Conservation (phyloP, 2,797 vertebrate genomes). For the Bradypodion ventrale region DNA sequence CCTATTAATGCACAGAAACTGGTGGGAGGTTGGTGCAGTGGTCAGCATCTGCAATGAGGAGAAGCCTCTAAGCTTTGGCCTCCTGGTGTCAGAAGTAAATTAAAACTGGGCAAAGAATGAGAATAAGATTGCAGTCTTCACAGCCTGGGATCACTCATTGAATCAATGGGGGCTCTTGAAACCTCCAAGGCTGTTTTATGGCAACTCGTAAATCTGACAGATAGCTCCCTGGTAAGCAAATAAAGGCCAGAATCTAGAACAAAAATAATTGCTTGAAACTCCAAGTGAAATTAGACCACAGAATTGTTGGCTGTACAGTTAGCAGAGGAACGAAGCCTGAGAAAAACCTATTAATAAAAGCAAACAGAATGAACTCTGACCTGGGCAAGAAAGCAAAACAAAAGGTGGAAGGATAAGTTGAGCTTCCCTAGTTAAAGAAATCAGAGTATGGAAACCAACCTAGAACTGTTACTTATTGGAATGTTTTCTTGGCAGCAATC, state of each 20-base stretch:
- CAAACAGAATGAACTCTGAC: slow-evolving; percentile 44
- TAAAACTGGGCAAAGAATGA: slow-evolving; percentile 65
- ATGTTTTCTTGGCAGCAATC: not conserved
- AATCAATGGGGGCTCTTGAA: slow-evolving; percentile 57
- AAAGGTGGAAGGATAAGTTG: not conserved
- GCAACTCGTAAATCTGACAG: slow-evolving; percentile 60
- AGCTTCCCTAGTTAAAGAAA: not conserved
- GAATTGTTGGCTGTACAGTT: slow-evolving; percentile 28
- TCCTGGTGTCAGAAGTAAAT: slow-evolving; percentile 63
- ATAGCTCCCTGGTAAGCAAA: slow-evolving; percentile 46
- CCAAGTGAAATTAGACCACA: slow-evolving; percentile 39
- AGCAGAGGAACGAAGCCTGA: slow-evolving; percentile 30
- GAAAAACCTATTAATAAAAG: slow-evolving; percentile 46
- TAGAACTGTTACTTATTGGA: not conserved
- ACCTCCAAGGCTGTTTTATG: slow-evolving; percentile 57
- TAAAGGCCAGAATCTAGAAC: slow-evolving; percentile 60
- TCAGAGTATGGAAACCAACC: not conserved
- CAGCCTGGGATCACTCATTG: slow-evolving; percentile 43
- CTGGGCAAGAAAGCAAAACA: not conserved
- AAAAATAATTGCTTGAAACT: slow-evolving; percentile 40
- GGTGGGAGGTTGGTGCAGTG: not conserved
- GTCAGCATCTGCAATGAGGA: slow-evolving; percentile 47
- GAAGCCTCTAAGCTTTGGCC: slow-evolving; percentile 39
- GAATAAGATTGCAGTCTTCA: slow-evolving; percentile 44
- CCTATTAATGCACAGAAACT: slow-evolving; percentile 22